phyloP scores from a whole-genome alignment of 2,113 vertebrate genomes.

The Glaucomys volans region DNA sequence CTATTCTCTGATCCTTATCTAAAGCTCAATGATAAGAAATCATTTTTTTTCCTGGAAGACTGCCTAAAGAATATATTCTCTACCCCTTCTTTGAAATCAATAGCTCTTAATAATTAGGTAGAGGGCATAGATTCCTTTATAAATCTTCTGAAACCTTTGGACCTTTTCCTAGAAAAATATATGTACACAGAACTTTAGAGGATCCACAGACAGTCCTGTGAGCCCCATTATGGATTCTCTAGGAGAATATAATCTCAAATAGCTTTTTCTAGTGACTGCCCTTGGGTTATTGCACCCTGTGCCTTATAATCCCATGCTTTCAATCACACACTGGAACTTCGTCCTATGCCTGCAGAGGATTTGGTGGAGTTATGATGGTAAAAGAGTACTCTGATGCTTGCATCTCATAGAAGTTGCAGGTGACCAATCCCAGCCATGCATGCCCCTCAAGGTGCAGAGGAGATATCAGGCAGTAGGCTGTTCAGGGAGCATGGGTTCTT shows the following conservation, averaged over 20 bases:
- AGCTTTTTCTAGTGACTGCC: background rate
- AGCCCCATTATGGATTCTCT: background rate
- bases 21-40: conserved; percentile 56
- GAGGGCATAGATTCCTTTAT: background rate
- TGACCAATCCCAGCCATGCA: background rate
- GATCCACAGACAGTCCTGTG: background rate
- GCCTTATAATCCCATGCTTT: background rate
- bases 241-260: background rate
- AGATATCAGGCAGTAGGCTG: background rate
- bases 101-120: conserved; percentile 63
- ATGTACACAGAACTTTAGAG: background rate
- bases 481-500: background rate
- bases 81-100: conserved; percentile 52
- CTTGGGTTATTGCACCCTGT: background rate
- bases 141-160: conserved; percentile 36
- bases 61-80: conserved; percentile 51
- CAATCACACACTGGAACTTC: background rate
- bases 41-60: conserved; percentile 49
- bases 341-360: background rate
- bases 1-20: conserved; percentile 31
- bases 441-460: background rate
- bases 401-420: background rate
- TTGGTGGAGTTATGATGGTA: background rate
- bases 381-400: background rate
- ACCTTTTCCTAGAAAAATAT: conserved; percentile 39